phyloP scores from a whole-genome alignment of 2,113 vertebrate species.

The Arenaria interpres region DNA sequence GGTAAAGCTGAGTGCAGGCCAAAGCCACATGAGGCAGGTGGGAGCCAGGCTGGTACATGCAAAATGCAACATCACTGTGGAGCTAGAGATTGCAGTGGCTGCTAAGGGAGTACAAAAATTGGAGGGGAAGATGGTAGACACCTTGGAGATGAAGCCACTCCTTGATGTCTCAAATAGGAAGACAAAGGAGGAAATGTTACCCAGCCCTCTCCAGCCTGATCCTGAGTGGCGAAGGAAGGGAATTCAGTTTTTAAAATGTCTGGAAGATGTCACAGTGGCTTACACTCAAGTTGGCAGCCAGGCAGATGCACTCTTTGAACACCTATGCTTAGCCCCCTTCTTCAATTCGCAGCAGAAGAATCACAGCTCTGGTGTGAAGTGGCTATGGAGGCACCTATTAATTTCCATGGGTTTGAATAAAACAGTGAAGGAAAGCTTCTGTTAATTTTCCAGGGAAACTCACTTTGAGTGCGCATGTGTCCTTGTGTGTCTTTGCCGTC shows the following conservation, averaged over 20 bases:
- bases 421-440: conserved; percentile 10
- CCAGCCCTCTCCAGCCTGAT: not conserved
- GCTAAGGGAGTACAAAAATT: not conserved
- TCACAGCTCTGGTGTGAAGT: conserved; percentile 19
- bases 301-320: not conserved
- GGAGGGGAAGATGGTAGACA: not conserved
- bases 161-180: not conserved
- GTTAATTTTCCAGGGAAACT: not conserved
- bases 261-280: not conserved
- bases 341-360: not conserved
- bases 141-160: not conserved
- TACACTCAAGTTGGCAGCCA: conserved; percentile 21
- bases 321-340: conserved; percentile 24
- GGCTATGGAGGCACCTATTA: not conserved
- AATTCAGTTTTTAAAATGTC: conserved; percentile 6
- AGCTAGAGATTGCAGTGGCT: not conserved
- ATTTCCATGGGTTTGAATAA: conserved; percentile 17
- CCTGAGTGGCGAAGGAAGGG: not conserved
- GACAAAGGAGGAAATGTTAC: not conserved
- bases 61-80: not conserved
- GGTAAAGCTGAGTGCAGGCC: not conserved
- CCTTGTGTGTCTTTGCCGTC: not conserved
- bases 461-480: fast-evolving
- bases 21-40: not conserved
- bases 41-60: not conserved